Base-by-base conservation (phyloP, 2,113 vertebrate genomes). In the Vulpes lagopus region DNA sequence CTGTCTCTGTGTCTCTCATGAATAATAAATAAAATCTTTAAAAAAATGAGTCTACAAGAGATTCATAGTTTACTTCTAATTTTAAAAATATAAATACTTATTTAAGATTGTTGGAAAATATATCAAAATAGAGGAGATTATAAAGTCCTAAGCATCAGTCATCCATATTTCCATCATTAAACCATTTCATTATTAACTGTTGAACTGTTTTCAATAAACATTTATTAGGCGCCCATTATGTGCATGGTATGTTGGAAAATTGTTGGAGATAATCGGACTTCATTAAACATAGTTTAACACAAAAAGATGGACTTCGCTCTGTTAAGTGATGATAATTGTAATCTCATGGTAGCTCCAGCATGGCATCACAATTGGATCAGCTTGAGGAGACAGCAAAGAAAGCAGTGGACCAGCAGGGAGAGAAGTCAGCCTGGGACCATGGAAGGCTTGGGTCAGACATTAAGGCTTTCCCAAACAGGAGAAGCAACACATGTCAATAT, bases 301-400 rank as follows among this genome's bases (percentile, higher is more conserved):
- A 32, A 60, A 67, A 38, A 19, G 16, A 43, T 0, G 43, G 5
- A 49, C 0, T 15, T 43, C 19, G 3, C 6, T 14, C 14, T 62
- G 10, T 49, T 76, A 55, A 55, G 10, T 76, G 22, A 64, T 30
- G 17, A 95, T 65, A 9, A 51, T 14, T 0, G 0, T 4, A 55
- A 83, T 15, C 12, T 92, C 38, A 53, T 22, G 62, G 11, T 2
- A 49, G 51, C 32, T 7, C 35, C 65, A 30, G 17, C 3, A 2
- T 23, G 2, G 3, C 9, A 69, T n/a, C 2, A 1, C 25, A 20
- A n/a, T 1, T 11, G 17, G 0, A 32, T 35, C 8, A 2, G 0
- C 30, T 14, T 82, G 12, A 12, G 4, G 5, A 23, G 5, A 27
- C 5, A 16, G 0, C 73, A 2, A 1, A 35, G 17, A 14, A 49